Evolutionary conservation across 2,113 vertebrate species (phyloP).

Genomic region (Lynx canadensis): DNA sequence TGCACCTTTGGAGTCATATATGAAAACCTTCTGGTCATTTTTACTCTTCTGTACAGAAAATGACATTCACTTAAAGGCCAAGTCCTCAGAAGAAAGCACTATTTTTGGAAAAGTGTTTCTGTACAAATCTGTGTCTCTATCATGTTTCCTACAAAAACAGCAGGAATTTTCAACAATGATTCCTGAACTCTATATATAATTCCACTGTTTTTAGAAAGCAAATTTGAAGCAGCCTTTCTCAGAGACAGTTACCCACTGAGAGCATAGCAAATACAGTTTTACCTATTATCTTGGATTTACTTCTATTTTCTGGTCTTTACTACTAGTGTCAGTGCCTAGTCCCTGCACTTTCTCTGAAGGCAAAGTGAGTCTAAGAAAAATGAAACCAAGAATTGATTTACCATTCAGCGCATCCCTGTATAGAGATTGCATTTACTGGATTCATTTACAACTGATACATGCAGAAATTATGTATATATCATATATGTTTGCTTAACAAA

Average conservation of each 20-base stretch:
- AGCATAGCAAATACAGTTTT: not conserved
- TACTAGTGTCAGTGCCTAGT: not conserved
- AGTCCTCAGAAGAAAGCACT: not conserved
- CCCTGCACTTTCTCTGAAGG: not conserved
- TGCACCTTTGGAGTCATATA: not conserved
- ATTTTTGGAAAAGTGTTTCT: slow-evolving; percentile 38
- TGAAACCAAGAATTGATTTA: slow-evolving; percentile 8
- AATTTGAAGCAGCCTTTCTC: not conserved
- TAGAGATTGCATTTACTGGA: not conserved
- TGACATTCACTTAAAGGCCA: not conserved
- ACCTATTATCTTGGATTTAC: slow-evolving; percentile 1
- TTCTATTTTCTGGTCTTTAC: not conserved
- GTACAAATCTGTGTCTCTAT: not conserved
- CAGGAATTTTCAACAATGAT: not conserved
- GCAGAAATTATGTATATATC: not conserved
- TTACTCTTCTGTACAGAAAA: not conserved
- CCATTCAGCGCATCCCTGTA: not conserved
- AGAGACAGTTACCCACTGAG: not conserved
- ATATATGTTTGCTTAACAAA: not conserved
- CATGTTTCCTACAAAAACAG: slow-evolving; percentile 3
- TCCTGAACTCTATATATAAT: not conserved
- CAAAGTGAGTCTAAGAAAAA: not conserved
- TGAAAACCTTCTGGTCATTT: not conserved
- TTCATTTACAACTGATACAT: not conserved
- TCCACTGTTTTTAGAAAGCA: not conserved